Conservation (phyloP, 92 coral and sea anemone genomes). For the Epizoanthus scotinus region DNA sequence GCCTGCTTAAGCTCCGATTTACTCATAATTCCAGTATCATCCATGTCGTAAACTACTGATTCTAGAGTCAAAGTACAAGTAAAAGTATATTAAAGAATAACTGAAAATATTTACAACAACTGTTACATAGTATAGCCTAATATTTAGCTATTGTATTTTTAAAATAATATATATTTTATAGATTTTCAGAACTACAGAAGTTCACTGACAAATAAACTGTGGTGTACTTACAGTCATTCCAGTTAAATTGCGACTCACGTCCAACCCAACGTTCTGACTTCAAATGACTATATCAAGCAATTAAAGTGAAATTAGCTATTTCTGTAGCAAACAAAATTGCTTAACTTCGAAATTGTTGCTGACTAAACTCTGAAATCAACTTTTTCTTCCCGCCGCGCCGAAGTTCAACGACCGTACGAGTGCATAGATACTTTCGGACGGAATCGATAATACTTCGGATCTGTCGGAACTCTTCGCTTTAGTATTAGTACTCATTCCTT, state of each 20-base stretch:
- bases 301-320: no score
- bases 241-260: not conserved
- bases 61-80: not conserved
- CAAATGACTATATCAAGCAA: not conserved
- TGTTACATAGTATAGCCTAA: not conserved
- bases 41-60: slow-evolving; percentile 11
- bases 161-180: not conserved
- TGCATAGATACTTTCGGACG: not conserved
- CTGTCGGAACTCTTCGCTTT: not conserved
- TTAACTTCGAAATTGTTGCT: no score
- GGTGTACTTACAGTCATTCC: slow-evolving; percentile 44
- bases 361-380: not conserved
- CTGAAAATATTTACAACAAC: not conserved
- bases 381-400: not conserved
- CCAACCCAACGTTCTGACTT: not conserved
- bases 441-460: slow-evolving; percentile 11
- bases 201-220: not conserved
- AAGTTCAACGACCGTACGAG: not conserved
- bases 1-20: not conserved
- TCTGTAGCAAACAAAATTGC: no score
- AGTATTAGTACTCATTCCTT: slow-evolving; percentile 24
- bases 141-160: not conserved
- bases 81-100: not conserved
- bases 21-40: not conserved
- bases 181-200: not conserved